Evolutionary conservation across 2,797 vertebrate genomes (phyloP).

Genomic region (Rhinogobio ventralis): DNA sequence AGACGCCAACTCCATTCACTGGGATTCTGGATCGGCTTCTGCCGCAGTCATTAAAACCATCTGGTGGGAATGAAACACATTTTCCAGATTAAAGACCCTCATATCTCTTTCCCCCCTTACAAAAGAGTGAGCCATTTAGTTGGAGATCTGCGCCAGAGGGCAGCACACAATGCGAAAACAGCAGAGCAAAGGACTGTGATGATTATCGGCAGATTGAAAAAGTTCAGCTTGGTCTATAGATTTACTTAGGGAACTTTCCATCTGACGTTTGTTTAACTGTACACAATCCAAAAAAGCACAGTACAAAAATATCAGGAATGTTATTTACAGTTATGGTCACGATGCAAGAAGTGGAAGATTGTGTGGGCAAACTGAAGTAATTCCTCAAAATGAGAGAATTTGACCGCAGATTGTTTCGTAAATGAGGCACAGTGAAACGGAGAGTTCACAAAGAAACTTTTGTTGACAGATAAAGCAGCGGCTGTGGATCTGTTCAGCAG

Average conservation of each 20-base stretch:
- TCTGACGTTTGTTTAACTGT: neutral
- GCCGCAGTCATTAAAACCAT: constrained; percentile 64
- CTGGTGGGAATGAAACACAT: constrained; percentile 66
- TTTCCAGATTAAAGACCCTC: constrained; percentile 70
- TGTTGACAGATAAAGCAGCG: neutral
- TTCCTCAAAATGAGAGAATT: neutral
- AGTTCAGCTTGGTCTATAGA: neutral
- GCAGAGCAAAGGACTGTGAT: neutral
- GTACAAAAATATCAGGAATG: neutral
- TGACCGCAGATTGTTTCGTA: neutral
- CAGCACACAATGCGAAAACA: constrained; percentile 39
- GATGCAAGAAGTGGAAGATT: neutral
- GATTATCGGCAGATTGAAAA: neutral
- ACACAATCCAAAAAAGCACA: neutral
- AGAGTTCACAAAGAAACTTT: neutral
- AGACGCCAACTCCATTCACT: constrained; percentile 55
- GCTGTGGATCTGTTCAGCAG: neutral
- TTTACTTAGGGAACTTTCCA: too few species aligned
- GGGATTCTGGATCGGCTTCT: constrained; percentile 51
- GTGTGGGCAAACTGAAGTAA: neutral
- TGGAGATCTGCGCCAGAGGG: constrained; percentile 51
- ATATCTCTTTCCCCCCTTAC: constrained; percentile 39
- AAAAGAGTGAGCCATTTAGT: constrained; percentile 52
- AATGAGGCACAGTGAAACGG: neutral
- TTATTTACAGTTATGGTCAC: neutral